Base-by-base conservation (phyloP, 2,888 invertebrate genomes). In the Oligia fasciuncula region DNA sequence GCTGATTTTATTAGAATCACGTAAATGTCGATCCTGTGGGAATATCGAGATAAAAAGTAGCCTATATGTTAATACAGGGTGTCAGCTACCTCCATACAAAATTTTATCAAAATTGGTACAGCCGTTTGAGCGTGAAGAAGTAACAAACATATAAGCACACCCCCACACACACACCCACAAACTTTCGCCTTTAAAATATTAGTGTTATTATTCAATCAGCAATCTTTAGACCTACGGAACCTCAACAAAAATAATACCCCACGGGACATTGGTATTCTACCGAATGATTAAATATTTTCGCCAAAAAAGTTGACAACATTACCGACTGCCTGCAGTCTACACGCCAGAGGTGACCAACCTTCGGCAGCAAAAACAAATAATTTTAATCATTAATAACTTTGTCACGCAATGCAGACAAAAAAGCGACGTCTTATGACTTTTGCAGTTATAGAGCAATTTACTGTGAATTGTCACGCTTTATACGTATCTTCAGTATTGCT, bases 341-440 rank as follows among this genome's bases (percentile, higher is more conserved):
- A 77, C 77, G 83, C 66, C 77, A 83, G 66, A 40, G 85, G 83
- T 77, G 5, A 8, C 43, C 77, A 81, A 78, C 85, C 87, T 75
- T 71, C 11, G 23, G 23, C 0, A 74, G 65, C 43, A 79, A 83
- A 79, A 81, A 79, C 66, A 66, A 72, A 76, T 78, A 72, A 76
- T 73, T 69, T 76, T 65, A 79, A 76, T 75, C 5, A 75, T 77
- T 77, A 71, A 23, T 68, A 65, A 67, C 19, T 6, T 75, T 63
- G 63, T 74, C 88, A 88, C 84, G 87, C 87, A 71, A 87, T 60
- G 43, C 6, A 1, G 19, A 57, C 40, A 80, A 79, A 80, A 87
- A 85, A 51, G 13, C 6, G 14, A 66, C 65, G 14, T 35, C 62
- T 79, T 51, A 63, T 62, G 40, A 79, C 29, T 67, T 79, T 62